Base-by-base conservation (phyloP, 1,140 invertebrate genomes). In the Hyphantria cunea region DNA sequence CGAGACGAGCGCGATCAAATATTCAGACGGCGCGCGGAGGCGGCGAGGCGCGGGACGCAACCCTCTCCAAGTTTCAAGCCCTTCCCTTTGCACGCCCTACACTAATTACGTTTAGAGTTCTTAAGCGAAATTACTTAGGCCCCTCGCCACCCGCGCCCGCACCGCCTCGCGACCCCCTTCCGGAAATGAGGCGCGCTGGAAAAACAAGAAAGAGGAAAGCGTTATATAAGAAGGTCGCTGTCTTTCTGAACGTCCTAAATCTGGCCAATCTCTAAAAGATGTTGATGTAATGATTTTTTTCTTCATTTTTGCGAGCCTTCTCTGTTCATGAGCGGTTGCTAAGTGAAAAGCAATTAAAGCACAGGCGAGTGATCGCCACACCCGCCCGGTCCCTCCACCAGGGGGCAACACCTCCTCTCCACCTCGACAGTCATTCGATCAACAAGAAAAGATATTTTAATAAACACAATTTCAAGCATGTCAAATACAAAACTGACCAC, bases 91-190 rank as follows among this genome's bases (percentile, higher is more conserved):
- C 91, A 90, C 88, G 86, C 89, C 91, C 91, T 91, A 91, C 87
- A 92, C 91, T 92, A 92, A 92, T 92, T 92, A 92, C 91, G 91
- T 92, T 92, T 92, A 92, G 91, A 92, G 91, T 92, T 92, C 91
- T 92, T 92, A 92, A 92, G 91, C 90, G 87, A 92, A 92, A 92
- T 92, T 92, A 92, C 91, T 92, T 91, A 92, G 91, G 84, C 87
- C 88, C 86, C 90, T 85, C 83, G 69, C 86, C 84, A 82, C 89
- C 83, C 80, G 78, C 75, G 72, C 72, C 72, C 65, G 65, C 76
- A 51, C 72, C 70, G 58, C 76, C 76, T 66, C 78, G 78, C 86
- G 74, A 75, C 84, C 79, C 82, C 80, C 81, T 80, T 72, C 88
- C 83, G 85, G 86, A 89, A 89, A 90, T 88, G 86, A 89, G 85